Evolutionary conservation across 1,140 invertebrate genomes (phyloP).

Genomic region (Penaeus indicus): DNA sequence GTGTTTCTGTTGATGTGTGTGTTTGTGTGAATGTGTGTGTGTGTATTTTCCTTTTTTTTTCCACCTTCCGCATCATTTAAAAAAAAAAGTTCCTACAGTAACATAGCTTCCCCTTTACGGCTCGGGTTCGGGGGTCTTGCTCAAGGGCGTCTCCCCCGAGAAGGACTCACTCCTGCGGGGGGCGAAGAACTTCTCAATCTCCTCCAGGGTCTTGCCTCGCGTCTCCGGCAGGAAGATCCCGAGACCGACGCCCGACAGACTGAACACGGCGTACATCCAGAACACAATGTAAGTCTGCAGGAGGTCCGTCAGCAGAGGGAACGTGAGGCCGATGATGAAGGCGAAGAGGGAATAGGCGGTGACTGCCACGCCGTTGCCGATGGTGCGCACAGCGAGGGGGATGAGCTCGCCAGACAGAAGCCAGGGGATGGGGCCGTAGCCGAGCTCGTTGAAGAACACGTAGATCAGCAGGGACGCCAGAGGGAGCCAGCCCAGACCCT

Average conservation of each 20-base stretch:
- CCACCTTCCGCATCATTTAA: too few species aligned
- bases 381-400: slow-evolving; percentile 70
- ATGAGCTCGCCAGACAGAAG: slow-evolving; percentile 76
- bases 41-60: too few species aligned
- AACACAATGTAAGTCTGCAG: slow-evolving; percentile 65
- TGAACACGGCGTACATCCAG: slow-evolving; percentile 67
- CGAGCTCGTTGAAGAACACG: slow-evolving; percentile 76
- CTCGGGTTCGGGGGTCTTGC: background rate
- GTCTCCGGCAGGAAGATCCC: slow-evolving; percentile 73
- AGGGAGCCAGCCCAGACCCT: slow-evolving; percentile 73
- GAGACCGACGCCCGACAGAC: slow-evolving; percentile 69
- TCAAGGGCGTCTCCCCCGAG: background rate
- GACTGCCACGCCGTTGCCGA: slow-evolving; percentile 70
- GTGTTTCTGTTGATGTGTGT: too few species aligned
- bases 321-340: slow-evolving; percentile 73
- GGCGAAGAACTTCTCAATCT: slow-evolving; percentile 69
- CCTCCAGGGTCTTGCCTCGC: slow-evolving; percentile 73
- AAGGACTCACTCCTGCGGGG: slow-evolving; percentile 26
- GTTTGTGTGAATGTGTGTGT: too few species aligned
- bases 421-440: slow-evolving; percentile 82
- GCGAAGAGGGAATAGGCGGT: slow-evolving; percentile 68
- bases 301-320: slow-evolving; percentile 67
- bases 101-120: too few species aligned
- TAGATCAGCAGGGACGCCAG: slow-evolving; percentile 74
- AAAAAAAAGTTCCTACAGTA: too few species aligned